Percentiles rank a stretch among this genome's conserved stretches.
phyloP scores from a whole-genome alignment of 2,113 vertebrate species.

The Xiphophorus hellerii region DNA sequence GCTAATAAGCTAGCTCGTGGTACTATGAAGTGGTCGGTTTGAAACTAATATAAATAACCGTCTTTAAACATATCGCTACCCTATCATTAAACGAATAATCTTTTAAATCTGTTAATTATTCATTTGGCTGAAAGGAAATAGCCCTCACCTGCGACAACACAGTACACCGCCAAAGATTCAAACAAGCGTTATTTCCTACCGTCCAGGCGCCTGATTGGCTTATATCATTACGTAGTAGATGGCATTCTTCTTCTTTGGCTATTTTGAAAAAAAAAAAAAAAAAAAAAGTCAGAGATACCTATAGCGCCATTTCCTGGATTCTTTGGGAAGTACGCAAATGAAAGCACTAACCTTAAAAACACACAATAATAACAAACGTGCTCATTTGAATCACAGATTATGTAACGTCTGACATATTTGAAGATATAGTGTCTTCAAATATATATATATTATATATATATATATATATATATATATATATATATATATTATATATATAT shows the following conservation, averaged over 20 bases:
- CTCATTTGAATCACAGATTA: too few species aligned
- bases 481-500: too few species aligned
- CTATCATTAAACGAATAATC: neutral
- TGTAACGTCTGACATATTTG: too few species aligned
- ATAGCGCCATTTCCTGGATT: constrained; percentile 17
- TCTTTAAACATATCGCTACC: neutral
- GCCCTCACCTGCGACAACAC: neutral
- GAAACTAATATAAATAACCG: neutral
- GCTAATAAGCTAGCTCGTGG: neutral
- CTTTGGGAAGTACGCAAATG: neutral
- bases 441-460: too few species aligned
- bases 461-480: too few species aligned
- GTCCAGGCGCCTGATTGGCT: constrained; percentile 52
- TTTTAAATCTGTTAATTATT: neutral
- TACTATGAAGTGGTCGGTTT: neutral
- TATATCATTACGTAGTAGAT: neutral
- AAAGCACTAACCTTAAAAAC: too few species aligned
- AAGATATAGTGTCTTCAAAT: too few species aligned
- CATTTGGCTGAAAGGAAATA: too few species aligned
- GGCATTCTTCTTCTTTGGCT: constrained; percentile 26
- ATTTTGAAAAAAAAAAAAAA: accelerated
- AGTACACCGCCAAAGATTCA: constrained; percentile 52
- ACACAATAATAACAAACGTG: too few species aligned
- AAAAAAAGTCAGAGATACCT: neutral
- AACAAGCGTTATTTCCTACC: constrained; percentile 40